These are phyloP conservation scores for Cydia amplana DNA, from an alignment of 1,140 invertebrate species.

Conservation along the genomic window DNA sequence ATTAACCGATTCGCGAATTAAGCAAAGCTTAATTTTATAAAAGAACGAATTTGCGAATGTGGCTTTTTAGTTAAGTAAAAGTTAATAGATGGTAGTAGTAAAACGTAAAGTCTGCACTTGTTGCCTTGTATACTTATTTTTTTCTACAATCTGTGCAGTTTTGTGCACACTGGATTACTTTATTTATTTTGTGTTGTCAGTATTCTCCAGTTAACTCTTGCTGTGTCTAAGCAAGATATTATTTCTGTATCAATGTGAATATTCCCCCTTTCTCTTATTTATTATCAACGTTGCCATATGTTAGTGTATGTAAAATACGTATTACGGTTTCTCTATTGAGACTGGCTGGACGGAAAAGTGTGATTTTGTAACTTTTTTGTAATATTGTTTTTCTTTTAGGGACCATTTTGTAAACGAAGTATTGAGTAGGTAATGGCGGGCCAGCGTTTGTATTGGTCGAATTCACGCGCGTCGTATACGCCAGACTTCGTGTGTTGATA, in stretches of 20 bases:
- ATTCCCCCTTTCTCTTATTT: constrained; percentile 69
- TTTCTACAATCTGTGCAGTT: constrained; percentile 63
- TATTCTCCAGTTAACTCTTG: constrained; percentile 49
- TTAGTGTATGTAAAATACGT: constrained; percentile 77
- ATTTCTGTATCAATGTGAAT: constrained; percentile 65
- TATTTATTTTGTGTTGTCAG: constrained; percentile 69
- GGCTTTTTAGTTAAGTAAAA: constrained; percentile 72
- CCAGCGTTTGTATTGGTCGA: constrained; percentile 45
- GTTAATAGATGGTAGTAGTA: constrained; percentile 67
- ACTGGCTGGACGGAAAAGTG: constrained; percentile 54
- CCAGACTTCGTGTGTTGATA: constrained; percentile 56
- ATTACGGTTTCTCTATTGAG: constrained; percentile 65
- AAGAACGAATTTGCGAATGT: constrained; percentile 64
- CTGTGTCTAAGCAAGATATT: constrained; percentile 46
- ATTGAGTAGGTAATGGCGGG: constrained; percentile 56
- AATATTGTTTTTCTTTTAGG: constrained; percentile 69
- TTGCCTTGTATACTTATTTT: constrained; percentile 76
- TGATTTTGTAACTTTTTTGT: constrained; percentile 70
- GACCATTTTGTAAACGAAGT: constrained; percentile 74
- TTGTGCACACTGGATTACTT: constrained; percentile 55
- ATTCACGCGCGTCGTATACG: constrained; percentile 50
- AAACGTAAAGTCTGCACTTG: constrained; percentile 78
- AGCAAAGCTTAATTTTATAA: constrained; percentile 69
- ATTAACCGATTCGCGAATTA: constrained; percentile 73
- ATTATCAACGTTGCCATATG: constrained; percentile 79